A percentile compares a stretch with the other conserved stretches of the same genome.
These are phyloP conservation scores for Parnassius mnemosyne DNA, from an alignment of 2,888 invertebrate species.

Conservation along the genomic window DNA sequence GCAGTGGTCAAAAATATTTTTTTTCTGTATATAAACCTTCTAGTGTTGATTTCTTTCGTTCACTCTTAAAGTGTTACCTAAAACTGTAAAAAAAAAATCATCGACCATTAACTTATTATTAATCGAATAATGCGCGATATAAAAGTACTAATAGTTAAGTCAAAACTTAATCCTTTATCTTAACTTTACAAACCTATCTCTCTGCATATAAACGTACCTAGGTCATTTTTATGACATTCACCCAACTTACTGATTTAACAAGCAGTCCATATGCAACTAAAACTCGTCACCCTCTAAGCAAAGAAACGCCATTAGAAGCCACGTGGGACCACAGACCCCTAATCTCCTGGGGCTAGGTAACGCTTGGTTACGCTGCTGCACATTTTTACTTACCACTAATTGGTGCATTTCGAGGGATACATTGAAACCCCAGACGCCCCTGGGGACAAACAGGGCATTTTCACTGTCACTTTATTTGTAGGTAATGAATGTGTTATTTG, in stretches of 20 bases:
- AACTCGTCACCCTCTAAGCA: constrained; percentile 69
- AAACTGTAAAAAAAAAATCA: too few relatives aligned
- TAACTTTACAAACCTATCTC: too few relatives aligned
- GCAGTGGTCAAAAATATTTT: too few relatives aligned
- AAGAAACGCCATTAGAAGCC: constrained; percentile 74
- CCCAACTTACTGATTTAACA: constrained; percentile 62
- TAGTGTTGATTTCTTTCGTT: too few relatives aligned
- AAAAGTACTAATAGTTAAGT: too few relatives aligned
- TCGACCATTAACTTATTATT: too few relatives aligned
- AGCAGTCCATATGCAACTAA: constrained; percentile 67
- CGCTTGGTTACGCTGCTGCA: constrained; percentile 71
- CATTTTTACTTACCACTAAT: constrained; percentile 78
- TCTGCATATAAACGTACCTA: background rate
- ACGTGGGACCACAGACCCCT: constrained; percentile 59
- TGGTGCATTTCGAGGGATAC: constrained; percentile 70
- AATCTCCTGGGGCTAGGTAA: constrained; percentile 59
- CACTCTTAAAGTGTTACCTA: too few relatives aligned
- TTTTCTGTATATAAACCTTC: too few relatives aligned
- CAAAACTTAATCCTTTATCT: too few relatives aligned
- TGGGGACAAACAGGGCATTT: constrained; percentile 59
- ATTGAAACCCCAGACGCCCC: constrained; percentile 59
- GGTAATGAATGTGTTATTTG: constrained; percentile 35
- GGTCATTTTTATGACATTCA: constrained; percentile 4
- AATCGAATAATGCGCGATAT: too few relatives aligned
- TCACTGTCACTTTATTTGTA: constrained; percentile 72